Percentiles rank a stretch among this genome's conserved stretches.
Evolutionary conservation across 2,113 vertebrate genomes (phyloP).

Genomic region (Larimichthys crocea): DNA sequence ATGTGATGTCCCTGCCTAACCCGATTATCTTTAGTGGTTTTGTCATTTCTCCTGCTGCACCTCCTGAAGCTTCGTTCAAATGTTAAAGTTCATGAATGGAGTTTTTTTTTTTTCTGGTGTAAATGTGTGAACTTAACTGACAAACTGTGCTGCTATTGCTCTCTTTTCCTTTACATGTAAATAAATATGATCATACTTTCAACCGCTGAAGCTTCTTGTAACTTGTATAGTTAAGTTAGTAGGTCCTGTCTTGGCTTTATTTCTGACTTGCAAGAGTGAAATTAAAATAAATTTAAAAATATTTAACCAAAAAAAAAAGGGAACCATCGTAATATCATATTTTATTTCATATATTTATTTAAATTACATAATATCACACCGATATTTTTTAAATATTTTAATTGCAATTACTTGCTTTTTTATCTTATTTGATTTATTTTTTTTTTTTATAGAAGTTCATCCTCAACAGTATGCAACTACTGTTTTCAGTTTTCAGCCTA

Average conservation of each 20-base stretch:
- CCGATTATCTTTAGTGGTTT: constrained; percentile 45
- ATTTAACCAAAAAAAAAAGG: background rate
- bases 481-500: too few species aligned
- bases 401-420: background rate
- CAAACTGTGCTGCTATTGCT: background rate
- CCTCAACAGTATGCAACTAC: background rate
- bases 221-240: background rate
- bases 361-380: background rate
- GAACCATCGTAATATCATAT: background rate
- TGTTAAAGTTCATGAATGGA: too few species aligned
- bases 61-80: background rate
- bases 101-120: too few species aligned
- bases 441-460: too few species aligned
- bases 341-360: background rate
- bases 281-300: background rate
- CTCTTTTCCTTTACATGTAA: background rate
- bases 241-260: background rate
- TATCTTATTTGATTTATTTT: too few species aligned
- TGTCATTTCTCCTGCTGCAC: background rate
- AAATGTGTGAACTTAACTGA: background rate
- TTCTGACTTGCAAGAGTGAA: background rate
- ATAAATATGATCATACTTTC: background rate
- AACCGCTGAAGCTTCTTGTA: background rate
- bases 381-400: background rate
- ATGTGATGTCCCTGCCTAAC: constrained; percentile 45